Conservation (phyloP, 2,113 vertebrate genomes). For the Nerophis lumbriciformis region DNA sequence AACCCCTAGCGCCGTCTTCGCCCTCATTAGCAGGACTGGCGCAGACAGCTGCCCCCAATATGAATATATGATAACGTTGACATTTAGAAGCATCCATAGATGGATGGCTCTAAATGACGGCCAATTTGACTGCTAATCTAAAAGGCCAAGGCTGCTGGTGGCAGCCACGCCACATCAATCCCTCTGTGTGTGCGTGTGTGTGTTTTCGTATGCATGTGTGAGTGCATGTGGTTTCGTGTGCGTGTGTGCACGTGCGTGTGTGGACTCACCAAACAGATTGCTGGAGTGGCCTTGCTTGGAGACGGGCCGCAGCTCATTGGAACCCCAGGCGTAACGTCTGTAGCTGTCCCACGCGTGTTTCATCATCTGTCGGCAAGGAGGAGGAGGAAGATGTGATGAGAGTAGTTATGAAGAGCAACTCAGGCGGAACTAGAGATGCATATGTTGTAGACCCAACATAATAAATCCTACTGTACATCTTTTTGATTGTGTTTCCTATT, state of each 20-base stretch:
- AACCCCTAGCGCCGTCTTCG: background rate
- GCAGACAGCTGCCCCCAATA: constrained; percentile 27
- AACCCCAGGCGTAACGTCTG: constrained; percentile 90
- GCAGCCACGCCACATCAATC: constrained; percentile 50
- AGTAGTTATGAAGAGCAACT: constrained; percentile 34
- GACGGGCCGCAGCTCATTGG: constrained; percentile 92
- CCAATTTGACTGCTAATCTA: constrained; percentile 58
- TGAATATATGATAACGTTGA: constrained; percentile 59
- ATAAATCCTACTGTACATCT: too few relatives aligned
- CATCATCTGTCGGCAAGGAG: constrained; percentile 84
- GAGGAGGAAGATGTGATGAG: constrained; percentile 8
- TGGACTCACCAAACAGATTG: constrained; percentile 95
- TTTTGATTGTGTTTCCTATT: too few relatives aligned
- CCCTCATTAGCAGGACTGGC: constrained; percentile 26
- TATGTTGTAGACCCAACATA: too few relatives aligned
- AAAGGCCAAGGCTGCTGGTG: constrained; percentile 50
- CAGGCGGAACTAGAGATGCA: background rate
- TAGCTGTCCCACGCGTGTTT: constrained; percentile 96
- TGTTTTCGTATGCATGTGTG: constrained; percentile 3
- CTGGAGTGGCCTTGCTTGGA: constrained; percentile 97
- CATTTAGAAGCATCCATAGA: constrained; percentile 51
- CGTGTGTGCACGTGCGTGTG: constrained; percentile 10
- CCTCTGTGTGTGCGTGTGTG: constrained; percentile 17
- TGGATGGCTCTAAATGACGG: constrained; percentile 41
- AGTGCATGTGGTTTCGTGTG: background rate